Evolutionary conservation across 2,888 invertebrate genomes (phyloP).

Genomic region (Arge pagana): DNA sequence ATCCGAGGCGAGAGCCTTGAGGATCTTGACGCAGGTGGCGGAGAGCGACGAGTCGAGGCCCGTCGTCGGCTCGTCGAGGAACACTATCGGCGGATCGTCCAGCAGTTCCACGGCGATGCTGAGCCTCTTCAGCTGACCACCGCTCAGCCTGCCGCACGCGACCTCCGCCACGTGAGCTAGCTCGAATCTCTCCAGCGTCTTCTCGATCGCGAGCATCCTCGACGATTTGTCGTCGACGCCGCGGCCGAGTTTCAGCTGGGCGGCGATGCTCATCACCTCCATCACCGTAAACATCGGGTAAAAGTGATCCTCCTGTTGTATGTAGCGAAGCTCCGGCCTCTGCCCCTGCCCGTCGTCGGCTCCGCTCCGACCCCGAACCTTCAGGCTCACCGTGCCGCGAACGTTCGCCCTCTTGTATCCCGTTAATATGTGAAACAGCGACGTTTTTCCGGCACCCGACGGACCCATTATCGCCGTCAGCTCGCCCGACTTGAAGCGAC

Average conservation of each 20-base stretch:
- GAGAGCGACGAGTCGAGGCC: constrained; percentile 87
- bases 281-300: constrained; percentile 78
- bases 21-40: constrained; percentile 75
- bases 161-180: constrained; percentile 72
- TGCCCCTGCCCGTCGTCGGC: constrained; percentile 62
- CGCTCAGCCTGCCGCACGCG: constrained; percentile 75
- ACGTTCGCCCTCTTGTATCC: constrained; percentile 79
- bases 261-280: constrained; percentile 84
- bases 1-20: constrained; percentile 74
- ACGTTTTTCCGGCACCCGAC: constrained; percentile 82
- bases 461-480: constrained; percentile 89
- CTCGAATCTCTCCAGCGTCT: constrained; percentile 76
- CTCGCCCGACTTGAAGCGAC: constrained; percentile 72
- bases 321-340: constrained; percentile 81
- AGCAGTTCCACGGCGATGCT: constrained; percentile 88
- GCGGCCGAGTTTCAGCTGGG: constrained; percentile 74
- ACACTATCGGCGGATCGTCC: constrained; percentile 88
- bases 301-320: constrained; percentile 84
- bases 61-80: constrained; percentile 89
- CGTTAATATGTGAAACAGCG: constrained; percentile 83
- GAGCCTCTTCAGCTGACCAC: constrained; percentile 85
- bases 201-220: constrained; percentile 72
- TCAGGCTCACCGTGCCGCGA: constrained; percentile 68
- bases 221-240: constrained; percentile 61
- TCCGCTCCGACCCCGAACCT: no score